Evolutionary conservation across 2,888 invertebrate genomes (phyloP), one percentile per base, ranked within the genome.

Genomic region (Caenorhabditis becei): DNA sequence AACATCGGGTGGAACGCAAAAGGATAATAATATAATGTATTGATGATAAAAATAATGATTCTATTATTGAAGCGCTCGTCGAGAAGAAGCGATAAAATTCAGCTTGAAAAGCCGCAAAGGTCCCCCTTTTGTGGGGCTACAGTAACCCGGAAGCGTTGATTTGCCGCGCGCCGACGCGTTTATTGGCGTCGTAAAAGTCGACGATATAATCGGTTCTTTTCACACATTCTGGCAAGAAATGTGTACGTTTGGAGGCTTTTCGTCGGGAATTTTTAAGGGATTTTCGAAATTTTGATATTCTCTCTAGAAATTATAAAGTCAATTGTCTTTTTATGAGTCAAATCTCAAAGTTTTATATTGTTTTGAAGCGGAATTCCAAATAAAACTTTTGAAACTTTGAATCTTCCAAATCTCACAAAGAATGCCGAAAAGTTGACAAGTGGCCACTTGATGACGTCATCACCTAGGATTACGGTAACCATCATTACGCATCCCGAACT

Each of bases 351-450:
- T 35, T 35, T 35, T 35, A 35, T 8, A 35, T 35, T 8, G 5
- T 35, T 35, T 8, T 35, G 10, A 35, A 35, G 5, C 10, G 35
- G n/a, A n/a, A n/a, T n/a, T n/a, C n/a, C n/a, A n/a, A n/a, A n/a
- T n/a, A n/a, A n/a, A n/a, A n/a, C 35, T 28, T 41, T 14, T 10
- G 16, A 41, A 10, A 41, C 41, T 41, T 16, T 2, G 2, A 3
- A 41, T 41, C 16, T 2, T 5, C 16, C 41, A 14, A 3, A 14
- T 5, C 41, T 32, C 41, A 41, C 28, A 54, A 54, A 54, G 54
- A 54, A 49, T 49, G 61, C 61, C 61, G 61, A 37, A 61, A 61
- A 61, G 61, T 61, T 61, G 44, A 8, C 61, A 44, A 61, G 44
- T 44, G 44, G 61, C 24, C 44, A 44, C 44, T 44, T 44, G 26